These are phyloP conservation scores for Drosophila lacteicornis DNA, from an alignment of 1,140 invertebrate genomes.

Conservation along the genomic window DNA sequence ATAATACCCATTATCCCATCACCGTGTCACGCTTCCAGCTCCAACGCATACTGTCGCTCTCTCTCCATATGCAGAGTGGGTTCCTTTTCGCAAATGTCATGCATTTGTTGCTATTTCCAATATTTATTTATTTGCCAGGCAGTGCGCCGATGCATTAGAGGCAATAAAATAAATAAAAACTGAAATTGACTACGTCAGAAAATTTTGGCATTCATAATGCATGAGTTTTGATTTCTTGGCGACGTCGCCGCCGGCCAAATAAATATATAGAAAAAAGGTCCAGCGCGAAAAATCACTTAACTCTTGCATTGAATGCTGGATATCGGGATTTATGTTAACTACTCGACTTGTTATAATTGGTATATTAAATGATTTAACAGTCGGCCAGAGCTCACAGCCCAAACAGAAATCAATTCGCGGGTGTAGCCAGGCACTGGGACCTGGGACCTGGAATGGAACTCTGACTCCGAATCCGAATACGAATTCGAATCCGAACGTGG, in stretches of 20 bases:
- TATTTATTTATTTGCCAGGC: constrained; percentile 81
- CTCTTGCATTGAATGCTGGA: constrained; percentile 61
- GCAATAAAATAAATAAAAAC: constrained; percentile 83
- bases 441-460: constrained; percentile 43
- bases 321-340: constrained; percentile 79
- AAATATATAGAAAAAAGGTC: constrained; percentile 34
- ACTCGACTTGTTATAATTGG: constrained; percentile 83
- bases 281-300: constrained; percentile 76
- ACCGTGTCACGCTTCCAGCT: constrained; percentile 33
- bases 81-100: constrained; percentile 54
- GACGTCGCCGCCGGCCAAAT: constrained; percentile 56
- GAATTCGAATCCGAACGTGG: constrained; percentile 3
- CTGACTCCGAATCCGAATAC: constrained; percentile 8
- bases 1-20: not conserved
- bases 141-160: constrained; percentile 77
- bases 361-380: constrained; percentile 84
- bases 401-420: constrained; percentile 79
- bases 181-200: constrained; percentile 82
- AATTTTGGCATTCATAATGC: constrained; percentile 82
- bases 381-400: constrained; percentile 64
- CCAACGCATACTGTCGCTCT: not conserved
- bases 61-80: constrained; percentile 45
- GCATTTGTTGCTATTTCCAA: constrained; percentile 61
- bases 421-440: constrained; percentile 33
- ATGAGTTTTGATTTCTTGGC: constrained; percentile 82